phyloP scores from a whole-genome alignment of 1,140 invertebrate genomes.

The Asobara japonica region DNA sequence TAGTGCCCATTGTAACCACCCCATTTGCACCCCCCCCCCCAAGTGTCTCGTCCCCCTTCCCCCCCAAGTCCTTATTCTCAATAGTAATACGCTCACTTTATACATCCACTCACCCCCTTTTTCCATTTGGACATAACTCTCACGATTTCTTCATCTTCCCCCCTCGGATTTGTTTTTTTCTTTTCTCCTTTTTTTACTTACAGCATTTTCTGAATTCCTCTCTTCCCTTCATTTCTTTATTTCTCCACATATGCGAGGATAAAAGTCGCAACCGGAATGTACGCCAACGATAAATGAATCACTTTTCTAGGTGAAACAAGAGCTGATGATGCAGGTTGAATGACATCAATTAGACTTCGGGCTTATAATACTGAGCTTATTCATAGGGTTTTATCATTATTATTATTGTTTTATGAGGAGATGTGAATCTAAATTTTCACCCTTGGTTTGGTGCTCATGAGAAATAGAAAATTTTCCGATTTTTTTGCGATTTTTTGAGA shows the following conservation, averaged over 20 bases:
- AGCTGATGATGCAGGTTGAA: conserved; percentile 55
- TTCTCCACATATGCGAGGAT: conserved; percentile 9
- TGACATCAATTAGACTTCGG: conserved; percentile 58
- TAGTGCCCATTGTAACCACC: conserved; percentile 67
- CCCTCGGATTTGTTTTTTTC: conserved; percentile 41
- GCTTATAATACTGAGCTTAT: too few relatives aligned
- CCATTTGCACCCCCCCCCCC: conserved; percentile 59
- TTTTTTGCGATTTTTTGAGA: too few relatives aligned
- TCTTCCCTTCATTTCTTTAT: conserved; percentile 6
- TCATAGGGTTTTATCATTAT: too few relatives aligned
- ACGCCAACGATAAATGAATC: background rate
- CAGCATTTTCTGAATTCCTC: conserved; percentile 8
- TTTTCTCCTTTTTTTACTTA: conserved; percentile 33
- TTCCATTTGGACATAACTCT: conserved; percentile 30
- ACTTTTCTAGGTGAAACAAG: conserved; percentile 40
- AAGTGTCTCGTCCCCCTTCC: conserved; percentile 33
- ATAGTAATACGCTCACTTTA: conserved; percentile 69
- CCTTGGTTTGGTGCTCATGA: too few relatives aligned
- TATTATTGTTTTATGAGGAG: too few relatives aligned
- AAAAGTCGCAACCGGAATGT: conserved; percentile 41
- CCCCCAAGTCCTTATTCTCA: conserved; percentile 64
- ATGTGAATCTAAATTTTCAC: too few relatives aligned
- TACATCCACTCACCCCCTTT: conserved; percentile 50
- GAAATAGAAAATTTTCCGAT: too few relatives aligned
- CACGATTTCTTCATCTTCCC: conserved; percentile 30